phyloP scores from a whole-genome alignment of 2,113 vertebrate genomes.

The Haemorhous mexicanus region DNA sequence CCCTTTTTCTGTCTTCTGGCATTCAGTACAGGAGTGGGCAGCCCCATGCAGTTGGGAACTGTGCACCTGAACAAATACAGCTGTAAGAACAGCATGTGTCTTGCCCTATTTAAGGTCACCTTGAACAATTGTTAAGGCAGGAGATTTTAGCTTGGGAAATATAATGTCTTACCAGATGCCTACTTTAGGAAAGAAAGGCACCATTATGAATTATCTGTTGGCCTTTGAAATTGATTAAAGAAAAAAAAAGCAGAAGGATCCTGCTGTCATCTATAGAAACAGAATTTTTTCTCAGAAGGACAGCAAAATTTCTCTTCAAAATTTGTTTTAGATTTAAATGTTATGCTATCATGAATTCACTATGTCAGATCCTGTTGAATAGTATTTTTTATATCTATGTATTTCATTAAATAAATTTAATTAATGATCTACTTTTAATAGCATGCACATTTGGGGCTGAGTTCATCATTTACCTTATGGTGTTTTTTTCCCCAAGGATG shows the following conservation, averaged over 20 bases:
- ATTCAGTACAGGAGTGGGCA: not conserved
- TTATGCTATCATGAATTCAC: not conserved
- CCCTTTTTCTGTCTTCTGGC: not conserved
- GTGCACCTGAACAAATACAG: slow-evolving; percentile 32
- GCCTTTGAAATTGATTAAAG: not conserved
- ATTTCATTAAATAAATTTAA: not conserved
- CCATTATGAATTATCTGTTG: slow-evolving; percentile 4
- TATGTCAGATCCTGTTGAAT: not conserved
- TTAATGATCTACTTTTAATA: not conserved
- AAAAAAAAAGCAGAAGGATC: not conserved
- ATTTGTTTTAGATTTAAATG: not conserved
- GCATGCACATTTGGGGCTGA: not conserved
- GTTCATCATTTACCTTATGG: not conserved
- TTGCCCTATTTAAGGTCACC: slow-evolving; percentile 50
- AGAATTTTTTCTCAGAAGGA: not conserved
- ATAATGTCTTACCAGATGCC: not conserved
- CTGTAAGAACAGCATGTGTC: slow-evolving; percentile 23
- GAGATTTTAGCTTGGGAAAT: slow-evolving; percentile 28
- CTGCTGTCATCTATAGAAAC: not conserved
- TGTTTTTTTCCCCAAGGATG: not conserved
- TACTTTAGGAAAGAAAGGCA: slow-evolving; percentile 14
- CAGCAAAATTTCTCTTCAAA: not conserved
- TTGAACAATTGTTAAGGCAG: slow-evolving; percentile 46
- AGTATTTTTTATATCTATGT: not conserved
- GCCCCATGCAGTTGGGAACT: not conserved